Conservation (phyloP, 30 jellyfish, hydroid and myxozoan genomes). For the Cassiopea xamachana region DNA sequence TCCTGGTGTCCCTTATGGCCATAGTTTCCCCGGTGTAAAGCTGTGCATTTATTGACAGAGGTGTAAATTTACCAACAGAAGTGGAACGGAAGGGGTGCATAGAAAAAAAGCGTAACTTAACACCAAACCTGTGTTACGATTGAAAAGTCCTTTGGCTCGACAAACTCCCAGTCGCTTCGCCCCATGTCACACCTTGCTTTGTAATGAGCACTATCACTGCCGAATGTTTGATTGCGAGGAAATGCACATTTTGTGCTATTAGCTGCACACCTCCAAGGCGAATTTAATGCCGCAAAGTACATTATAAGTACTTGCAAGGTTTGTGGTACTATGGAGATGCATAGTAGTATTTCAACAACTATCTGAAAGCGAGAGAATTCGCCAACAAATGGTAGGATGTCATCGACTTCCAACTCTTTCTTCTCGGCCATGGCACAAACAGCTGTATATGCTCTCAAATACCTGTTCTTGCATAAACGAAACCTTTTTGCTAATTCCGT, state of each 20-base stretch:
- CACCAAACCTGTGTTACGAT: conserved; percentile 77
- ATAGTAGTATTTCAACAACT: conserved; percentile 55
- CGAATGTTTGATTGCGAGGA: conserved; percentile 37
- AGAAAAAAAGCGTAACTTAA: background rate
- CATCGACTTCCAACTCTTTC: conserved; percentile 67
- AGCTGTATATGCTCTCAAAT: background rate
- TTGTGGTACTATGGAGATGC: conserved; percentile 69
- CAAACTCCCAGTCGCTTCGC: conserved; percentile 79
- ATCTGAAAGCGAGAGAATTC: conserved; percentile 75
- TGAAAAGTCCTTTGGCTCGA: conserved; percentile 69
- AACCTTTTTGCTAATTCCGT: background rate
- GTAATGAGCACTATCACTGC: conserved; percentile 15
- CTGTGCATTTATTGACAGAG: no score
- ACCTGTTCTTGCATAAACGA: background rate
- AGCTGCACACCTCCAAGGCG: conserved; percentile 81
- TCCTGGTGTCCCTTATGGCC: no score
- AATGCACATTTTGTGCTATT: conserved; percentile 72
- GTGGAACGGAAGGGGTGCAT: no score
- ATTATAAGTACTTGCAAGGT: conserved; percentile 72
- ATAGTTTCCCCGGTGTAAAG: no score
- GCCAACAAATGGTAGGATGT: conserved; percentile 68
- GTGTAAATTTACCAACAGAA: no score
- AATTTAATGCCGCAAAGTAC: conserved; percentile 82
- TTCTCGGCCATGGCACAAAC: conserved; percentile 12
- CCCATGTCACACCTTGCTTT: conserved; percentile 68